phyloP scores from a whole-genome alignment of 2,888 invertebrate species.

The Trichogramma dendrolimi region DNA sequence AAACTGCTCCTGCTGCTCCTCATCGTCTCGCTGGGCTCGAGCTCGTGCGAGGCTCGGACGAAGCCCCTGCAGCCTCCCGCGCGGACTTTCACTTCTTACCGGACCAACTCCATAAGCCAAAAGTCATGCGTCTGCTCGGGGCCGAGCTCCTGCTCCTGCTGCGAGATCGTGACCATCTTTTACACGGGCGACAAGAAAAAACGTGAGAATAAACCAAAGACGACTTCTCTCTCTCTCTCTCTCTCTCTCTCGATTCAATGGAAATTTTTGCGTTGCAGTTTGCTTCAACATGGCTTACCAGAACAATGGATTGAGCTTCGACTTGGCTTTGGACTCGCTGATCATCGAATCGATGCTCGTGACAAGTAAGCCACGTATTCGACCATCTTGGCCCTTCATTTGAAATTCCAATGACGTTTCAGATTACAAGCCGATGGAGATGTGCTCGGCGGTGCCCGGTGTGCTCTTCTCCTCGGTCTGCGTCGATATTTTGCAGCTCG shows the following conservation, averaged over 20 bases:
- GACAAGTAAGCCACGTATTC: conserved; percentile 31
- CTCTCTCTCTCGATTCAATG: not conserved
- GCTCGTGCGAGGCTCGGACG: no score
- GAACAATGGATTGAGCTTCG: conserved; percentile 37
- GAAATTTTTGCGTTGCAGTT: conserved; percentile 33
- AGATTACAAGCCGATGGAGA: conserved; percentile 39
- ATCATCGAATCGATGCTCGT: conserved; percentile 34
- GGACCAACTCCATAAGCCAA: conserved; percentile 24
- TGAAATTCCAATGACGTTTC: conserved; percentile 13
- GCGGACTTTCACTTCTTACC: conserved; percentile 13
- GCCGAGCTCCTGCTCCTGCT: conserved; percentile 39
- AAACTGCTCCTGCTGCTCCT: no score
- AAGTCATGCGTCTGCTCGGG: conserved; percentile 36
- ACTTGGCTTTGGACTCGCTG: conserved; percentile 35
- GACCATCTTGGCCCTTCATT: not conserved
- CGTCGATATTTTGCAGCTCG: conserved; percentile 39
- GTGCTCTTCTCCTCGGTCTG: conserved; percentile 42
- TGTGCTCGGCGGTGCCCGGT: conserved; percentile 41
- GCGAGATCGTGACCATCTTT: conserved; percentile 40
- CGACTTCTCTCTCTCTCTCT: not conserved
- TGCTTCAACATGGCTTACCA: conserved; percentile 43
- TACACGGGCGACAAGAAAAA: conserved; percentile 33
- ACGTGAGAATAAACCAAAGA: conserved; percentile 32
- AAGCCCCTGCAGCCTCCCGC: no score
- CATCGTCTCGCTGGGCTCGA: no score